A percentile compares a stretch with the other conserved stretches of the same genome.
These are phyloP conservation scores for Lasioglossum villosulum DNA, from an alignment of 2,888 invertebrate genomes.

Conservation along the genomic window DNA sequence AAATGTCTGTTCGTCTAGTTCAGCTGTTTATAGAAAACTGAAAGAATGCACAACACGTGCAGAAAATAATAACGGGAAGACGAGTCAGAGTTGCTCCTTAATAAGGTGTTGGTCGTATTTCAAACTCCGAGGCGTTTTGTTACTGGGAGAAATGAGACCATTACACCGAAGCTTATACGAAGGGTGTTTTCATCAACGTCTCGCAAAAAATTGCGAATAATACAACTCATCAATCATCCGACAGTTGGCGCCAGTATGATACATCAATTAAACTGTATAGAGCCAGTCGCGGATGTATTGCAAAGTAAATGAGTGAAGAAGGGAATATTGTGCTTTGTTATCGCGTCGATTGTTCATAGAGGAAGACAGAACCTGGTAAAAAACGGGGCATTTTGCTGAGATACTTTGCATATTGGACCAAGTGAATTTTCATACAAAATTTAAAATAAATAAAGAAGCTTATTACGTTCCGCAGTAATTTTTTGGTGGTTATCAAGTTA, in stretches of 20 bases:
- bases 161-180: slow-evolving; percentile 52
- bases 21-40: neutral
- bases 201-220: slow-evolving; percentile 38
- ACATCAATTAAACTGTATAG: slow-evolving; percentile 62
- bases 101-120: slow-evolving; percentile 67
- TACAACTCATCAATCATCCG: slow-evolving; percentile 60
- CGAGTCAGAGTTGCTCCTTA: slow-evolving; percentile 61
- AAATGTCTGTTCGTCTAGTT: neutral
- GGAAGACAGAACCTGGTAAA: neutral
- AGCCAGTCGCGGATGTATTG: slow-evolving; percentile 12
- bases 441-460: neutral
- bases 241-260: slow-evolving; percentile 44
- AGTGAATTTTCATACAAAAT: neutral
- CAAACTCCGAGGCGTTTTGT: slow-evolving; percentile 61
- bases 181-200: slow-evolving; percentile 65
- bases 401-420: neutral
- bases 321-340: slow-evolving; percentile 28
- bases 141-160: slow-evolving; percentile 57
- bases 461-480: neutral
- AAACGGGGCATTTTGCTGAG: neutral
- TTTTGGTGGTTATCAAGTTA: neutral
- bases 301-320: slow-evolving; percentile 3
- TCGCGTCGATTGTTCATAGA: slow-evolving; percentile 17
- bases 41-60: neutral
- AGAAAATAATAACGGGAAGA: slow-evolving; percentile 51